Evolutionary conservation across 2,888 invertebrate genomes (phyloP).

Genomic region (Xiphydria camelus): DNA sequence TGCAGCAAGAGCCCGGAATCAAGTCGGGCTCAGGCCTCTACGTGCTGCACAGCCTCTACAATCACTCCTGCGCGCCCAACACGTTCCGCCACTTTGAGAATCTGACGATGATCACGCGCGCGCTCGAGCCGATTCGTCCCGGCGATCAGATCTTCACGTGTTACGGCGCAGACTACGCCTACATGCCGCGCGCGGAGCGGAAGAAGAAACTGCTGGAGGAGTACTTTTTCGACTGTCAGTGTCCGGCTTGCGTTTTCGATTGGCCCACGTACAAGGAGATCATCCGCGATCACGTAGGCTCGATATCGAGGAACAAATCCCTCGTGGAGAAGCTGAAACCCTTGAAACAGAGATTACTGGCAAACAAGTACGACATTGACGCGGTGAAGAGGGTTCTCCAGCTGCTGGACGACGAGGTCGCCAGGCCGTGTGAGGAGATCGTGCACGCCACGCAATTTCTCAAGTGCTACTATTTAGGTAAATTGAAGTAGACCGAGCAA

Average conservation of each 20-base stretch:
- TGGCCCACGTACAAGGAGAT: slow-evolving; percentile 51
- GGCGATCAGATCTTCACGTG: slow-evolving; percentile 54
- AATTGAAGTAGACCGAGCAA: slow-evolving; percentile 47
- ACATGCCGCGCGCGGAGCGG: slow-evolving; percentile 39
- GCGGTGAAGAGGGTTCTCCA: slow-evolving; percentile 46
- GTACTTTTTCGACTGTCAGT: slow-evolving; percentile 52
- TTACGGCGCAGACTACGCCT: slow-evolving; percentile 52
- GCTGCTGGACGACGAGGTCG: slow-evolving; percentile 40
- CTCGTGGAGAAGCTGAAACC: slow-evolving; percentile 46
- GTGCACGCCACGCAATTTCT: slow-evolving; percentile 52
- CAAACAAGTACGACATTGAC: slow-evolving; percentile 51
- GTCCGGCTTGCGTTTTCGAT: slow-evolving; percentile 43
- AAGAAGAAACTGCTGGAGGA: slow-evolving; percentile 46
- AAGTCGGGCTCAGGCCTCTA: slow-evolving; percentile 52
- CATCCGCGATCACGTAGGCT: slow-evolving; percentile 45
- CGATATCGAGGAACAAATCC: slow-evolving; percentile 42
- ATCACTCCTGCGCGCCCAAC: slow-evolving; percentile 53
- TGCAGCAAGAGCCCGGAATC: slow-evolving; percentile 50
- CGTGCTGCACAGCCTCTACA: slow-evolving; percentile 47
- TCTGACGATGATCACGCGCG: slow-evolving; percentile 51
- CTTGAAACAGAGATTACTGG: slow-evolving; percentile 40
- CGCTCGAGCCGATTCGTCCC: slow-evolving; percentile 43
- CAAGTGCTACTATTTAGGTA: slow-evolving; percentile 55
- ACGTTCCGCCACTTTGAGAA: slow-evolving; percentile 53
- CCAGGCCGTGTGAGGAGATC: slow-evolving; percentile 53